Evolutionary conservation across 1,140 invertebrate genomes (phyloP).

Genomic region (Diabrotica undecimpunctata): DNA sequence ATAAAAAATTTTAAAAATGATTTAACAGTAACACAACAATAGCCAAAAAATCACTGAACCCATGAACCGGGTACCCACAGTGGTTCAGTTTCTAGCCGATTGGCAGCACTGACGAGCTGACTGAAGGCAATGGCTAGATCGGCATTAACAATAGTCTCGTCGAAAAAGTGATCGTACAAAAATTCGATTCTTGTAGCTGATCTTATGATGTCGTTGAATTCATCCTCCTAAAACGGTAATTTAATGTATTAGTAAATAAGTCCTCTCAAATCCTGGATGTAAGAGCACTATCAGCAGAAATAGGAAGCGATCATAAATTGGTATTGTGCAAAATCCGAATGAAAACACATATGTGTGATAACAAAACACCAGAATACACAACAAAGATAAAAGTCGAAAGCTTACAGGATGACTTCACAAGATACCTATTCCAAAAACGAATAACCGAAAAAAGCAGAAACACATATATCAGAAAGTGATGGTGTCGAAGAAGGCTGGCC

Average conservation of each 20-base stretch:
- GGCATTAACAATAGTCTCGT: slow-evolving; percentile 88
- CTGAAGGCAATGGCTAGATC: slow-evolving; percentile 85
- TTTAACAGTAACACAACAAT: slow-evolving; percentile 19
- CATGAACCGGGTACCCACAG: slow-evolving; percentile 95
- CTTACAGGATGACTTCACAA: no score
- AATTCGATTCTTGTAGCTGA: slow-evolving; percentile 88
- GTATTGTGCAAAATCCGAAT: no score
- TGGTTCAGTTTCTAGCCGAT: slow-evolving; percentile 86
- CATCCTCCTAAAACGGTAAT: slow-evolving; percentile 77
- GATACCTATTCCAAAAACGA: no score
- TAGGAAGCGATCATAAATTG: no score
- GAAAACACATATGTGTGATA: no score
- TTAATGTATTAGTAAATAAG: background rate
- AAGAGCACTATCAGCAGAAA: no score
- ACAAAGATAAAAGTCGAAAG: no score
- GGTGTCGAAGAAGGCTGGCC: no score
- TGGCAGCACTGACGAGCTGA: slow-evolving; percentile 76
- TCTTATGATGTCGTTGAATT: slow-evolving; percentile 86
- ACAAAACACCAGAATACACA: no score
- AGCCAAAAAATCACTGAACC: slow-evolving; percentile 67
- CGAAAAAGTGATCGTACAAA: slow-evolving; percentile 92
- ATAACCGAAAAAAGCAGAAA: no score
- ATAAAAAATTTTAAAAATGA: slow-evolving; percentile 10
- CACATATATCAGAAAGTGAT: no score
- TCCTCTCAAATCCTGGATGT: no score